Base-by-base conservation (phyloP, 2,888 invertebrate genomes). In the Hedychridium roseum region DNA sequence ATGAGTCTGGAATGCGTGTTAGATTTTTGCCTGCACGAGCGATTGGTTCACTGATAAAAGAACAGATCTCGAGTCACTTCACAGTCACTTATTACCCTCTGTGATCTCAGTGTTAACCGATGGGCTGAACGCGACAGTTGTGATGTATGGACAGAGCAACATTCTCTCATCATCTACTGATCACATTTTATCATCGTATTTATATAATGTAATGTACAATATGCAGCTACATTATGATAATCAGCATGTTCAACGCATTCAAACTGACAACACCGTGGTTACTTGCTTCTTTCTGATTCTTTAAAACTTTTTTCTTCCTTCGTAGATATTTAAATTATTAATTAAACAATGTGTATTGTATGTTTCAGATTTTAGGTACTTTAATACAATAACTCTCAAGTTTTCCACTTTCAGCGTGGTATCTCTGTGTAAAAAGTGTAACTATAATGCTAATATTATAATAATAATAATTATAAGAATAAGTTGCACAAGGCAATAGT, bases 371-470 rank as follows among this genome's bases (percentile, higher is more conserved):
- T 71, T n/a, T 68, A 68, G 71, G 66, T 73, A 71, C 69, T 70
- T 68, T 65, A 67, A 71, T 69, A 70, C 66, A 73, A 70, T 71
- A 66, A 70, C 68, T 72, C 66, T 66, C 69, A 69, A 67, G 60
- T 72, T 73, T 60, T 66, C 61, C 64, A 68, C 66, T 51, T 62
- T 57, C 57, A 52, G 65, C 45, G 67, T 70, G 62, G 70, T 64
- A 67, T 73, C 69, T 73, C 64, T 71, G 71, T 74, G 72, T 74
- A 75, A 75, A 74, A 76, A 76, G 73, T 75, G 72, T 73, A 74
- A 72, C 73, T 74, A 75, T 73, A 70, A 71, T 73, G 70, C 70
- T 72, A 74, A 68, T 74, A 65, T 62, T 62, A 68, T 64, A 63
- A 66, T 73, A 66, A 73, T 68, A 66, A 71, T 72, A 65, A 73